These are phyloP conservation scores for Procavia capensis DNA, from an alignment of 2,113 vertebrate genomes.

Conservation along the genomic window DNA sequence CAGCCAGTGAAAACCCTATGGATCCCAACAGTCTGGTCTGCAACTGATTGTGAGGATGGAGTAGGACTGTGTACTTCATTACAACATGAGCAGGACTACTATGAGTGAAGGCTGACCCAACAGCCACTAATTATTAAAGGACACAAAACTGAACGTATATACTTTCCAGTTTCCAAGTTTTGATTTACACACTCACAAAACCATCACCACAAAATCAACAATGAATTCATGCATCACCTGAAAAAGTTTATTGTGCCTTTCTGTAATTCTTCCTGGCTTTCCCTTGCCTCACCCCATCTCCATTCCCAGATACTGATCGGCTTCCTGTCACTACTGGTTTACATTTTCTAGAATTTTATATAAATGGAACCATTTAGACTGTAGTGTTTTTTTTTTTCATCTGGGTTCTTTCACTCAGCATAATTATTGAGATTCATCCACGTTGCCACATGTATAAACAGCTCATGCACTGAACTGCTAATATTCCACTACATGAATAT, in stretches of 20 bases:
- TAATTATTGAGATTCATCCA: neutral
- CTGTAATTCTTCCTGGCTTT: neutral
- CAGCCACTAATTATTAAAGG: neutral
- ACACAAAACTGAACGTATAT: neutral
- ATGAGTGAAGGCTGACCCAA: no score
- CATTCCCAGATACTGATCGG: neutral
- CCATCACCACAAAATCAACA: conserved; percentile 5
- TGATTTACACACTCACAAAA: conserved; percentile 16
- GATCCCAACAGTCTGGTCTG: no score
- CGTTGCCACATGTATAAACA: neutral
- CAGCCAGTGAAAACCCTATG: no score
- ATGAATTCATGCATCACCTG: neutral
- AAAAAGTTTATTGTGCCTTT: neutral
- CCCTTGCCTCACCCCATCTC: neutral
- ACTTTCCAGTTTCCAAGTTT: neutral
- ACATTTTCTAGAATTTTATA: conserved; percentile 22
- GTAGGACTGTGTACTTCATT: no score
- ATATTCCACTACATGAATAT: neutral
- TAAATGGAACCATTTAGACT: neutral
- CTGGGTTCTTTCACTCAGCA: neutral
- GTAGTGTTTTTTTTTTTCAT: neutral
- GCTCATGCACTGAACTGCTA: neutral
- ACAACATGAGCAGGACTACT: no score
- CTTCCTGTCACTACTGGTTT: neutral
- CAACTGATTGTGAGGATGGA: no score